Evolutionary conservation across 2,797 vertebrate species (phyloP).

Genomic region (Australoheros facetus): DNA sequence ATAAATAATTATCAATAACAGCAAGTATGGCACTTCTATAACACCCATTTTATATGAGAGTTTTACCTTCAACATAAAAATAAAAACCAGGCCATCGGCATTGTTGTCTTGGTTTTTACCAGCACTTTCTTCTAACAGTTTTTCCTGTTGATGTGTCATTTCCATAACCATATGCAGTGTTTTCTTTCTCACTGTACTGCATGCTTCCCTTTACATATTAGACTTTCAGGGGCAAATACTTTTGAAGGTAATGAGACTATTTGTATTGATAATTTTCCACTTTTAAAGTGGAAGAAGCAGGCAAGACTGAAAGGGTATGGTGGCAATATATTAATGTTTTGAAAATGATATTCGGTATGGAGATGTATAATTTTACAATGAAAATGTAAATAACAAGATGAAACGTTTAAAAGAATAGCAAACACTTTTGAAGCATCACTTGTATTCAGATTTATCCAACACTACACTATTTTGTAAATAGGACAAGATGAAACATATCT

Average conservation of each 20-base stretch:
- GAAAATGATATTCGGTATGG: constrained; percentile 56
- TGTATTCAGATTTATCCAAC: constrained; percentile 69
- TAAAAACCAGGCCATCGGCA: not conserved
- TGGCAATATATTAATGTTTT: constrained; percentile 66
- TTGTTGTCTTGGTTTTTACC: constrained; percentile 32
- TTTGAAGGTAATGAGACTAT: constrained; percentile 55
- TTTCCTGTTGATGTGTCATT: constrained; percentile 55
- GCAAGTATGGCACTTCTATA: not conserved
- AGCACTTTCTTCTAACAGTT: constrained; percentile 50
- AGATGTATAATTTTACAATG: constrained; percentile 70
- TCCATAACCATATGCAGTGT: constrained; percentile 60
- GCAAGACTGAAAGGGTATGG: constrained; percentile 41
- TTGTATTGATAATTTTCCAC: constrained; percentile 54
- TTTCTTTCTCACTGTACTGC: constrained; percentile 64
- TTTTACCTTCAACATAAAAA: not conserved
- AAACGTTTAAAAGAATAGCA: constrained; percentile 68
- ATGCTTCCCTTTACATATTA: constrained; percentile 61
- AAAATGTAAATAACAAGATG: constrained; percentile 74
- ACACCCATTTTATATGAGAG: constrained; percentile 8
- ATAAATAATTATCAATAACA: constrained; percentile 1
- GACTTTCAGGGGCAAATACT: constrained; percentile 53
- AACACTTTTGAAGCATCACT: constrained; percentile 75
- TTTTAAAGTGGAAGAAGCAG: constrained; percentile 39
- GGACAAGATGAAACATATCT: constrained; percentile 63
- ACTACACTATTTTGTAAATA: constrained; percentile 79